A percentile compares a stretch with the other conserved stretches of the same genome.
Conservation (phyloP, 2,888 invertebrate genomes). For the Rhagophthalmus giganteus region DNA sequence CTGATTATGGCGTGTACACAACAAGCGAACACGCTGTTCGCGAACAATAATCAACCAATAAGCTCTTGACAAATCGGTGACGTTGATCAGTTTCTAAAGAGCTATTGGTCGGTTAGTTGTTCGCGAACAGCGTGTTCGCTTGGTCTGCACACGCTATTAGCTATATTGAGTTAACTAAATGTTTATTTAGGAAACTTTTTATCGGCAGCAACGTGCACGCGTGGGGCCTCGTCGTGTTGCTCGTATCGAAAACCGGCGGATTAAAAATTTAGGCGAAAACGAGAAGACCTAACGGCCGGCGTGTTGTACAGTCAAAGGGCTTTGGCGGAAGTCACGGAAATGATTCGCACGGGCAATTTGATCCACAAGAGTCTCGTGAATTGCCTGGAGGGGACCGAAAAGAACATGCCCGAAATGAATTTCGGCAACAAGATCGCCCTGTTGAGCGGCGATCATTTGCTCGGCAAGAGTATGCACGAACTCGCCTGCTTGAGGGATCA, state of each 20-base stretch:
- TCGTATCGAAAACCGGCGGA: constrained; percentile 90
- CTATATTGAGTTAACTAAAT: too few relatives aligned
- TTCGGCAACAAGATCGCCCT: constrained; percentile 95
- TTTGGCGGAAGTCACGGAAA: constrained; percentile 93
- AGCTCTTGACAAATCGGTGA: too few relatives aligned
- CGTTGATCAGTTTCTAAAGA: too few relatives aligned
- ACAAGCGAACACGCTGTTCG: too few relatives aligned
- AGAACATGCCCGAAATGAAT: constrained; percentile 72
- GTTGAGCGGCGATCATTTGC: constrained; percentile 84
- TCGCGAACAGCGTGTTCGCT: too few relatives aligned
- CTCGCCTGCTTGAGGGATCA: constrained; percentile 78
- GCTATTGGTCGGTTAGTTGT: too few relatives aligned
- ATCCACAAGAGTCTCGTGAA: constrained; percentile 83
- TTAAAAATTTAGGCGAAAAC: too few relatives aligned
- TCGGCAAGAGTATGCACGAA: constrained; percentile 86
- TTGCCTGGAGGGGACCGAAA: constrained; percentile 63
- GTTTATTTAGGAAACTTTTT: constrained; percentile 23
- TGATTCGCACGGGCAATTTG: constrained; percentile 90
- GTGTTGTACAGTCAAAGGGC: constrained; percentile 84
- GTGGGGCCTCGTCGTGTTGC: constrained; percentile 87
- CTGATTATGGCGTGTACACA: too few relatives aligned
- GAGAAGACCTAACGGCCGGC: constrained; percentile 83
- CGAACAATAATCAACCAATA: too few relatives aligned
- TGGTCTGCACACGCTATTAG: too few relatives aligned
- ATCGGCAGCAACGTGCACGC: constrained; percentile 82